These are phyloP conservation scores for Tetropium fuscum DNA, from an alignment of 2,888 invertebrate species.

Conservation along the genomic window DNA sequence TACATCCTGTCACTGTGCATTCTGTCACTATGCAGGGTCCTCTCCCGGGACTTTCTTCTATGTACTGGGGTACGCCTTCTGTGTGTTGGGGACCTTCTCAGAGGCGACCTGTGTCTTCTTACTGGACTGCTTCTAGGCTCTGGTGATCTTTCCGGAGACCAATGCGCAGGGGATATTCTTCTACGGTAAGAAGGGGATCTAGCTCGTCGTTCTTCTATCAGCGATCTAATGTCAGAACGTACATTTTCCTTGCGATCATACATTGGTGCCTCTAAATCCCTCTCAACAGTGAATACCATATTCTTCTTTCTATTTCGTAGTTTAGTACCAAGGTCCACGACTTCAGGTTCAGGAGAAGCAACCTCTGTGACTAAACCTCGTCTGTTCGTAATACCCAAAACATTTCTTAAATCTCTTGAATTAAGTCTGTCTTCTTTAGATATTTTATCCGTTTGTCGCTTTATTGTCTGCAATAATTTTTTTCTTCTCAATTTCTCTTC, in stretches of 20 bases:
- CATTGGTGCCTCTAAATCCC: slow-evolving; percentile 30
- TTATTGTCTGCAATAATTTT: slow-evolving; percentile 55
- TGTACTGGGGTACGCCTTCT: slow-evolving; percentile 6
- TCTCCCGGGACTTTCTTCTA: slow-evolving; percentile 31
- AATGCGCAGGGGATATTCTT: slow-evolving; percentile 19
- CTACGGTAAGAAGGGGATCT: slow-evolving; percentile 22
- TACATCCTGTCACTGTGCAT: slow-evolving; percentile 44
- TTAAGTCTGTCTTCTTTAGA: slow-evolving; percentile 45
- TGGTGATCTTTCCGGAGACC: slow-evolving; percentile 19
- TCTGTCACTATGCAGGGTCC: slow-evolving; percentile 46
- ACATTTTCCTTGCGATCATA: slow-evolving; percentile 36
- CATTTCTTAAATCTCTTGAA: slow-evolving; percentile 50
- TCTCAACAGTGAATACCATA: slow-evolving; percentile 54
- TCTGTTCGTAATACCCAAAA: slow-evolving; percentile 49
- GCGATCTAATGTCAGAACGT: slow-evolving; percentile 32
- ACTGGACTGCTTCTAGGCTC: slow-evolving; percentile 16
- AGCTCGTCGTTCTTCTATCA: slow-evolving; percentile 30
- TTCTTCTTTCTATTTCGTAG: slow-evolving; percentile 55
- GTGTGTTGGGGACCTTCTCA: slow-evolving; percentile 23
- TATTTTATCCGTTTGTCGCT: slow-evolving; percentile 61
- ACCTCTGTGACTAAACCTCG: slow-evolving; percentile 25
- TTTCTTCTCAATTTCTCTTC: slow-evolving; percentile 72
- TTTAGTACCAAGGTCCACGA: slow-evolving; percentile 53
- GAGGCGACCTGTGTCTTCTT: slow-evolving; percentile 19
- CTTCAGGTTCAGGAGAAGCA: slow-evolving; percentile 30